Evolutionary conservation across 2,113 vertebrate genomes (phyloP).

Genomic region (Myocastor coypus): DNA sequence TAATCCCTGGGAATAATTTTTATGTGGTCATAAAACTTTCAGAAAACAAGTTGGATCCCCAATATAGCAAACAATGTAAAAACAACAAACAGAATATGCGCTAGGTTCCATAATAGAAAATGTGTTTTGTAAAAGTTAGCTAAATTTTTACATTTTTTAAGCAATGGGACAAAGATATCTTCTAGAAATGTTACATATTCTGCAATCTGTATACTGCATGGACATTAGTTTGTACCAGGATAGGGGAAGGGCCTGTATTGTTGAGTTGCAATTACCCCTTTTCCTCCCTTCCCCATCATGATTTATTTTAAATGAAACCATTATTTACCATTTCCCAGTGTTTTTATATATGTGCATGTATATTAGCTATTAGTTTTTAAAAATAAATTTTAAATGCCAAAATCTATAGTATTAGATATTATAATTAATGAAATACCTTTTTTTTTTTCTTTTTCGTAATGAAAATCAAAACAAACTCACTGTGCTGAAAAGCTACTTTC

Average conservation of each 20-base stretch:
- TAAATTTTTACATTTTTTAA: constrained; percentile 36
- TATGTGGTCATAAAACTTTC: not conserved
- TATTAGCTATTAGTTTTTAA: not conserved
- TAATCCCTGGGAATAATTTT: not conserved
- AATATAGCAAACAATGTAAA: not conserved
- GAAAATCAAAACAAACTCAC: no score
- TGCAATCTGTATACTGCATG: not conserved
- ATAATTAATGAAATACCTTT: not conserved
- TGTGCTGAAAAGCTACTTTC: no score
- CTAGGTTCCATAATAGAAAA: not conserved
- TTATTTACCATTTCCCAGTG: not conserved
- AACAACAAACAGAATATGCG: not conserved
- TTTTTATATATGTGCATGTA: not conserved
- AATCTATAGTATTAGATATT: not conserved
- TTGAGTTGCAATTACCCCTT: not conserved
- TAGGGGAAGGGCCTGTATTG: not conserved
- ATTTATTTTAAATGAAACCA: not conserved
- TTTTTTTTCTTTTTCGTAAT: not conserved
- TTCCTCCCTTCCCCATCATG: no score
- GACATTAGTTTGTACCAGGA: not conserved
- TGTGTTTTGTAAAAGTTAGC: not conserved
- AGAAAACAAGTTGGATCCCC: not conserved
- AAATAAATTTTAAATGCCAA: not conserved
- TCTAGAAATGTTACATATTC: not conserved
- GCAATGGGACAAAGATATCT: not conserved